phyloP scores from a whole-genome alignment of 1,140 invertebrate species.

The Lepidotrigona ventralis region DNA sequence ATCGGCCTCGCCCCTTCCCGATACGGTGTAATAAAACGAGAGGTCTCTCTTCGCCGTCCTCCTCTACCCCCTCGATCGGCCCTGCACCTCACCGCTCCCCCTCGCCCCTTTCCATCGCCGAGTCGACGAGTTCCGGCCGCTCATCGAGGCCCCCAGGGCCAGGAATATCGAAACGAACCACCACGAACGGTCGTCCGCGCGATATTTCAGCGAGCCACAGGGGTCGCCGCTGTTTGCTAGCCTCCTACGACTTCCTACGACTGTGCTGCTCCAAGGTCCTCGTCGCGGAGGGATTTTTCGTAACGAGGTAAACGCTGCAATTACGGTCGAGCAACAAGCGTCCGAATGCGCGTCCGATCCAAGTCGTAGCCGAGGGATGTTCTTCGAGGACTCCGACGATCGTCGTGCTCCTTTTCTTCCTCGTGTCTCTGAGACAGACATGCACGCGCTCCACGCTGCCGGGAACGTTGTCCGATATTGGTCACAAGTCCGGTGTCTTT shows the following conservation, averaged over 20 bases:
- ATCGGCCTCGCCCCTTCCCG: conserved; percentile 76
- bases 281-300: conserved; percentile 41
- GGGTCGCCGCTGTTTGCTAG: conserved; percentile 53
- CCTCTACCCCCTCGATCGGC: conserved; percentile 13
- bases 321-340: conserved; percentile 34
- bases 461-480: not conserved
- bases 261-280: conserved; percentile 49
- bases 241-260: conserved; percentile 60
- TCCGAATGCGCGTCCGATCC: conserved; percentile 9
- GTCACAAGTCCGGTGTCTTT: not conserved
- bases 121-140: conserved; percentile 37
- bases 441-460: not conserved
- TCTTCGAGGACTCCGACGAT: not conserved
- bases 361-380: conserved; percentile 15
- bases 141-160: conserved; percentile 59
- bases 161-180: conserved; percentile 71
- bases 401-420: not conserved
- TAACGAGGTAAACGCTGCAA: conserved; percentile 57
- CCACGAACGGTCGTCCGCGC: conserved; percentile 40
- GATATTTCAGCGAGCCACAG: conserved; percentile 70
- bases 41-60: conserved; percentile 56
- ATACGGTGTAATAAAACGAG: conserved; percentile 74
- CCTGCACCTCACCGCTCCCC: conserved; percentile 20
- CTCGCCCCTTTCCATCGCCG: not conserved
- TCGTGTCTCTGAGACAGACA: not conserved